Conservation (phyloP, 35 echinoderm and acorn worm species). For the Lytechinus pictus region DNA sequence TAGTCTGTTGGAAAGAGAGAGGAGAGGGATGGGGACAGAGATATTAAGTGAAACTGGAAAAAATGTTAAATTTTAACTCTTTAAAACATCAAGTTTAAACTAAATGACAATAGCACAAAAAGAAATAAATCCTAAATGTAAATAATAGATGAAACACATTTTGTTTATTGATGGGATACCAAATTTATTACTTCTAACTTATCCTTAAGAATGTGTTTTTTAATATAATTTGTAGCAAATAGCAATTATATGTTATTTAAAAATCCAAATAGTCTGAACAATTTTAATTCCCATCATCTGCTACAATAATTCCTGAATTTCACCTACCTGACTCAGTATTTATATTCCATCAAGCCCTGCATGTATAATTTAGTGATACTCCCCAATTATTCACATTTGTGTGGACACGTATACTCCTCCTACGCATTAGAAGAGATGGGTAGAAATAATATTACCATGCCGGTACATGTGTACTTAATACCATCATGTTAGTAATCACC, state of each 20-base stretch:
- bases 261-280: no score
- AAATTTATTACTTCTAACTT: no score
- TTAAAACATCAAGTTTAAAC: no score
- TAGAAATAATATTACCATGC: background rate
- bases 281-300: no score
- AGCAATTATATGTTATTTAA: no score
- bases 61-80: no score
- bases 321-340: background rate
- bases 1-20: background rate
- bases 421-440: background rate
- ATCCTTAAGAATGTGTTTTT: no score
- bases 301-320: background rate
- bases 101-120: no score
- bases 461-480: background rate
- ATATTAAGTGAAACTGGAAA: background rate
- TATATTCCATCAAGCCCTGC: background rate
- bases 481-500: background rate
- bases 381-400: background rate
- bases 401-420: background rate
- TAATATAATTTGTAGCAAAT: no score
- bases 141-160: no score
- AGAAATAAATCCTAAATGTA: no score
- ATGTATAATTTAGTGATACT: background rate
- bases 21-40: background rate
- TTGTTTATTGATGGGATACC: no score